phyloP scores from a whole-genome alignment of 2,797 vertebrate genomes.

The Falco rusticolus region DNA sequence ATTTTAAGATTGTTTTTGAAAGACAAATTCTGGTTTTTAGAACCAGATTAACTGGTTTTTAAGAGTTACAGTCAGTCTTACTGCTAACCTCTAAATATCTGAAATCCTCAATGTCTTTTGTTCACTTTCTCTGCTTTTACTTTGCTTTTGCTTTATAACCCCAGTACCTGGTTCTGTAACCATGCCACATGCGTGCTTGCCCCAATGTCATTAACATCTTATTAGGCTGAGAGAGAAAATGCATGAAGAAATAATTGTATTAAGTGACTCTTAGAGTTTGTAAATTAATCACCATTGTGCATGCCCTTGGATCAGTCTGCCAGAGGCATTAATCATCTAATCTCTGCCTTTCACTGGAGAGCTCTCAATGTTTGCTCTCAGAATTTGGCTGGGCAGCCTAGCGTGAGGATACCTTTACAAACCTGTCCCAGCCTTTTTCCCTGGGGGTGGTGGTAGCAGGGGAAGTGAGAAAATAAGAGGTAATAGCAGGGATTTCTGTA shows the following conservation, averaged over 20 bases:
- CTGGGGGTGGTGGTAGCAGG: background rate
- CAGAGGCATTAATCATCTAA: conserved; percentile 70
- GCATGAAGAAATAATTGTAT: conserved; percentile 72
- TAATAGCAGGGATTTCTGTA: background rate
- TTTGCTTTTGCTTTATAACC: background rate
- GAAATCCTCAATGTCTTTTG: background rate
- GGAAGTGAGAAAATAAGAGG: background rate
- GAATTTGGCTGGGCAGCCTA: conserved; percentile 34
- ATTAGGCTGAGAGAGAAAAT: conserved; percentile 66
- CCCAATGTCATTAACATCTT: conserved; percentile 62
- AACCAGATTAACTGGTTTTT: background rate
- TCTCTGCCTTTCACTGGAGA: conserved; percentile 66
- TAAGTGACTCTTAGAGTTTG: conserved; percentile 66
- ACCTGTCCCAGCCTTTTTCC: background rate
- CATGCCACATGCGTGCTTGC: conserved; percentile 22
- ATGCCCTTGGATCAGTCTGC: conserved; percentile 64
- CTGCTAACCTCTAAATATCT: background rate
- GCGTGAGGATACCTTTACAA: background rate
- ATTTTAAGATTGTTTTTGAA: background rate
- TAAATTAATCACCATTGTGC: conserved; percentile 75
- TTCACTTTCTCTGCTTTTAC: background rate
- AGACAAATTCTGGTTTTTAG: background rate
- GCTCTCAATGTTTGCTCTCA: conserved; percentile 8
- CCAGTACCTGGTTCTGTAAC: background rate
- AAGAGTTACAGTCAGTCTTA: background rate